Evolutionary conservation across 1,140 invertebrate species (phyloP), one percentile per base, ranked within the genome.

Genomic region (Nasonia giraulti): DNA sequence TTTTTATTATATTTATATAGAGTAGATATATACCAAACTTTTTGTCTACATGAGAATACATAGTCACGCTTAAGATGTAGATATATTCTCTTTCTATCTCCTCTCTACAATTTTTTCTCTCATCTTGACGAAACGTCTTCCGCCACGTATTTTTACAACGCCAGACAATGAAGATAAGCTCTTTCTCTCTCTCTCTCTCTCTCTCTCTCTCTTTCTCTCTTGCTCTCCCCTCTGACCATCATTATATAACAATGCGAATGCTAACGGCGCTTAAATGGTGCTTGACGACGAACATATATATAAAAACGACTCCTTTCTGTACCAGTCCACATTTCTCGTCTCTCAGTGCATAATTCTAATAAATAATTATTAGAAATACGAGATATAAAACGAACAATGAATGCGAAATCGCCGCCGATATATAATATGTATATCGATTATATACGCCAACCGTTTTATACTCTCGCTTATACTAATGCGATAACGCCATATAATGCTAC

Each of bases 401-500:
- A 20, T 81, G 31, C 71, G 37, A 78, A 80, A n/a, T 44, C 33
- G 78, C 33, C 62, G 33, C 33, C 5, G 33, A 37, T 37, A 37
- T 6, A 12, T 62, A 33, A 31, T 71, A 12, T 69, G 2, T 68
- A 62, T 79, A 12, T 27, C 27, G 27, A 27, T 27, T 27, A 27
- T 7, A 78, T 33, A 5, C 33, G 33, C 33, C 2, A 33, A 66
- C 33, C 55, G 47, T 81, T 69, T 55, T 37, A 73, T 80, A 80
- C 68, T 68, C 27, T 74, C 14, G 7, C 23, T 55, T n/a, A 37
- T 37, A 3, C 27, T n/a, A 17, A 17, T 68, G 68, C 33, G 40
- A 86, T 86, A 87, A 86, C 83, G 83, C 85, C 33, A 87, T 87
- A 85, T 86, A 31, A 87, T 86, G 75, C 77, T 87, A 86, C 77